Percentiles rank a stretch among this genome's conserved stretches.
These are phyloP conservation scores for Drosophila guanche DNA, from an alignment of 1,140 invertebrate species.

Conservation along the genomic window DNA sequence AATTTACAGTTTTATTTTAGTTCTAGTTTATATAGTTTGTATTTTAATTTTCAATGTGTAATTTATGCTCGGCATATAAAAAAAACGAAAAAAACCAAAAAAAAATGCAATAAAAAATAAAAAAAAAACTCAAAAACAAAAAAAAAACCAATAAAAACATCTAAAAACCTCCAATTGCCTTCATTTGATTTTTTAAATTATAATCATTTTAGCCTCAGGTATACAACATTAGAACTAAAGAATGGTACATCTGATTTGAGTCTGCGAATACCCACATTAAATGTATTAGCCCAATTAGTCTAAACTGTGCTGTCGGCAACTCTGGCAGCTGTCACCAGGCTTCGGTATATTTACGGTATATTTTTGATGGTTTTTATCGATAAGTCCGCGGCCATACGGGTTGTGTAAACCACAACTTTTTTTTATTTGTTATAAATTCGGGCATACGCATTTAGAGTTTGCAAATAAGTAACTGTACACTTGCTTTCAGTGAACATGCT, in stretches of 20 bases:
- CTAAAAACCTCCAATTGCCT: too few species aligned
- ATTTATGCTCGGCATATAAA: conserved; percentile 19
- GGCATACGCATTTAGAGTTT: conserved; percentile 45
- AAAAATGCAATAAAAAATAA: too few species aligned
- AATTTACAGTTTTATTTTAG: conserved; percentile 20
- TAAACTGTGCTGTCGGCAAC: background rate
- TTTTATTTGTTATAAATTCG: background rate
- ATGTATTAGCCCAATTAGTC: too few species aligned
- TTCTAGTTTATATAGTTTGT: conserved; percentile 12
- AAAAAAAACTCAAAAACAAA: background rate
- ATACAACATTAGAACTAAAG: too few species aligned
- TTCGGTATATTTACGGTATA: background rate
- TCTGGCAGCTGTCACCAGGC: conserved; percentile 9
- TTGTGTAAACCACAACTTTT: conserved; percentile 56
- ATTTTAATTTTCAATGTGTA: background rate
- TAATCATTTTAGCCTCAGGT: too few species aligned
- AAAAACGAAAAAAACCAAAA: background rate
- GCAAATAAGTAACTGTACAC: conserved; percentile 41
- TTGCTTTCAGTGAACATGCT: conserved; percentile 54
- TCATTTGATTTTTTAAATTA: too few species aligned
- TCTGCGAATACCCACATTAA: too few species aligned
- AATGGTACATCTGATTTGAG: too few species aligned
- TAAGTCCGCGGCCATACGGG: conserved; percentile 12
- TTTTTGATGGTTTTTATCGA: background rate
- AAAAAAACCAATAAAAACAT: too few species aligned